Evolutionary conservation across 2,888 invertebrate species (phyloP), one percentile per base, ranked within the genome.

Genomic region (Norana najaformis): DNA sequence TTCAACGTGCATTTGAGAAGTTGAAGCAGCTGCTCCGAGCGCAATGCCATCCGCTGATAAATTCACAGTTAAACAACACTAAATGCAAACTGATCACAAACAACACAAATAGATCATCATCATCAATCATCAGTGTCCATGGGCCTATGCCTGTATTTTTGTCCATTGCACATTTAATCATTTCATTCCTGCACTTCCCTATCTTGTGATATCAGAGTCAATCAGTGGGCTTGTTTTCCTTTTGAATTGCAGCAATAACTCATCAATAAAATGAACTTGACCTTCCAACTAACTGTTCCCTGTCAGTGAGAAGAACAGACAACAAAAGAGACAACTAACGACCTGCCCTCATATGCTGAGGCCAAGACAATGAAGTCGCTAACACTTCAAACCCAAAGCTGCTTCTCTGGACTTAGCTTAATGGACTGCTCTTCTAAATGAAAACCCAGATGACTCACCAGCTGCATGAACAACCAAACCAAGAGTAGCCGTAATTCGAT

Each of bases 391-490:
- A 47, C 30, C 69, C 69, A 69, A n/a, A n/a, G 69, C n/a, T 69
- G 30, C 69, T 16, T 69, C n/a, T 69, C 69, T 69, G 16, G 30
- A n/a, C 69, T n/a, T n/a, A 69, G 5, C 30, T 69, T 69, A 69
- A 11, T n/a, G n/a, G 69, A 69, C 69, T 69, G 69, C 69, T 69
- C 30, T 69, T n/a, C 69, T 69, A 69, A 69, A 30, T 89, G 83
- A 38, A 37, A 20, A n/a, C 11, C 85, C 94, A 94, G 93, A 69
- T n/a, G n/a, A 69, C 69, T 69, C 69, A 97, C 97, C 97, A 92
- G 99, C 99, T 0, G 99, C 99, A 94, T 99, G 99, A 0, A 99
- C 99, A 0, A 99, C 98, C 11, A 99, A 95, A 0, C 99, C 99
- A 1, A 99, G 96, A 0, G 99, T 99, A 0, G 99, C 98, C 0